Evolutionary conservation across 2,888 invertebrate species (phyloP), one percentile per base, ranked within the genome.

Genomic region (Cephus spinipes): DNA sequence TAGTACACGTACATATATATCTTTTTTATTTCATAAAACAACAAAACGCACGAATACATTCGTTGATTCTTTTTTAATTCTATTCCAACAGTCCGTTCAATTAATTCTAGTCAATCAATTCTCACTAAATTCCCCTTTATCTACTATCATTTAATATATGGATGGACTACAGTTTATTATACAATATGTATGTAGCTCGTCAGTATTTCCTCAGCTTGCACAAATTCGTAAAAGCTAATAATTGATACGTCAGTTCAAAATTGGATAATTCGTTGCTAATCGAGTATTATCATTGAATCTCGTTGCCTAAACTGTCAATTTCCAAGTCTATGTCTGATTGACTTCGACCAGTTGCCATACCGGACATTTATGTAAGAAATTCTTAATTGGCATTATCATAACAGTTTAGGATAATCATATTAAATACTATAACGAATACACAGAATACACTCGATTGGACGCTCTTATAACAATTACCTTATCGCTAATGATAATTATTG

Each of bases 141-240:
- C 55, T 9, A 23, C 9, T 55, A 6, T 55, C 9, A 79, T 76
- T 69, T 35, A 79, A 77, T 73, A 76, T 79, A 81, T 83, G 85
- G 85, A 85, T 85, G 85, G 83, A 85, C 80, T 76, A 69, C 23
- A 4, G 2, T 31, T 74, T 74, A 35, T 23, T 2, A 55, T 34
- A 34, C 30, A 74, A n/a, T 74, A 35, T 12, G 23, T 6, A n/a
- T 35, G 36, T n/a, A 55, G 23, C 23, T 55, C 55, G 2, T 23
- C 6, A 23, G 23, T 23, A 55, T 55, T 23, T 4, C 23, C 23
- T 55, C 55, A 23, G 23, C 23, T 55, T 55, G 55, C 23, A 55
- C 55, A 15, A 55, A 55, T 74, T 74, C 23, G 35, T 69, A 71
- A 76, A 76, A 23, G 75, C 68, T 77, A 69, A 75, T 74, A 73